Conservation (phyloP, 2,113 vertebrate species). For the Lophura nycthemera region DNA sequence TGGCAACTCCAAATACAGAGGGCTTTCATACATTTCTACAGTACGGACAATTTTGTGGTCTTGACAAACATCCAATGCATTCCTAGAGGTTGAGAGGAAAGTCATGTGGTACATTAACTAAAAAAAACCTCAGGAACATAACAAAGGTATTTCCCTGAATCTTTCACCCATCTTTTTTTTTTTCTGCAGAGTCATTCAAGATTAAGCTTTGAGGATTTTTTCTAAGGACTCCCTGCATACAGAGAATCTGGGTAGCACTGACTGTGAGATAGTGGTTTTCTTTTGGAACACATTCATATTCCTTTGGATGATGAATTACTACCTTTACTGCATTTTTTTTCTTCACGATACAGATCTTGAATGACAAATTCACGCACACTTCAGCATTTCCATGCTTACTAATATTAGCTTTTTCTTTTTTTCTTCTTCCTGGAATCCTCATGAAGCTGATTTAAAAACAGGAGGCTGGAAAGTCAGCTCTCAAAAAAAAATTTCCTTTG, state of each 20-base stretch:
- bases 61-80: conserved; percentile 63
- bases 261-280: not conserved
- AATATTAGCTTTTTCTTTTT: not conserved
- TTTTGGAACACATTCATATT: not conserved
- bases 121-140: conserved; percentile 41
- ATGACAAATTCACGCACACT: not conserved
- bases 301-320: not conserved
- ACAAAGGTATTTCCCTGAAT: conserved; percentile 71
- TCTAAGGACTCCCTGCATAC: not conserved
- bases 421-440: not conserved
- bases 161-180: not conserved
- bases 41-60: conserved; percentile 42
- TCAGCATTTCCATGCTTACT: not conserved
- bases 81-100: conserved; percentile 71
- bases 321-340: not conserved
- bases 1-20: conserved; percentile 68
- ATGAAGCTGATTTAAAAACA: not conserved
- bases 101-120: conserved; percentile 38
- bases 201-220: conserved; percentile 7
- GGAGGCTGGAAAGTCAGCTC: not conserved
- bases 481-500: not conserved
- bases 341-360: not conserved
- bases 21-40: conserved; percentile 60
- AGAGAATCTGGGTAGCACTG: not conserved
- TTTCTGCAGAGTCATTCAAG: conserved; percentile 7